Percentiles rank a stretch among this genome's conserved stretches.
Conservation (phyloP, 2,797 vertebrate species). For the Scolopax rusticola region DNA sequence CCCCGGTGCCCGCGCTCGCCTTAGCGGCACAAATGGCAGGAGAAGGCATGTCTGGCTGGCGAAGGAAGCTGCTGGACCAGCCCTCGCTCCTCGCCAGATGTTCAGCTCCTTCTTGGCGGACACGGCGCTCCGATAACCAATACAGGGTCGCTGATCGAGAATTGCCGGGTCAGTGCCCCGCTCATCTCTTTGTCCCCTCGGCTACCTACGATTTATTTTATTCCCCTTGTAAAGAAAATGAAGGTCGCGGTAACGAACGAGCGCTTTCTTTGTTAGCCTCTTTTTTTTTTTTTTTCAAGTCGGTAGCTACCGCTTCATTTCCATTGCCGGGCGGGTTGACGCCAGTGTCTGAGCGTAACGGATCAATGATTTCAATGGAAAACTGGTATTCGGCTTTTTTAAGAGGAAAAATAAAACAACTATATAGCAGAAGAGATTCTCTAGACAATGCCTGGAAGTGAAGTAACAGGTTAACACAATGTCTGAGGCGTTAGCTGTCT, state of each 20-base stretch:
- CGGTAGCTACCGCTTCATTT: neutral
- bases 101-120: neutral
- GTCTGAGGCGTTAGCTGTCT: neutral
- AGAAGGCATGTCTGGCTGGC: neutral
- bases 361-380: neutral
- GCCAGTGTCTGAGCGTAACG: neutral
- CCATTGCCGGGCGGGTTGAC: neutral
- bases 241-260: slow-evolving; percentile 51
- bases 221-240: slow-evolving; percentile 39
- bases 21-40: neutral
- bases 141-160: neutral
- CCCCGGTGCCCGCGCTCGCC: neutral
- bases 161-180: neutral
- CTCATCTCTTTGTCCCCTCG: slow-evolving; percentile 1
- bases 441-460: slow-evolving; percentile 43
- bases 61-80: neutral
- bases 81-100: slow-evolving; percentile 25
- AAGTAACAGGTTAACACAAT: slow-evolving; percentile 82
- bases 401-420: neutral
- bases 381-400: neutral
- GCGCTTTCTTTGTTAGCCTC: slow-evolving; percentile 17
- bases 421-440: neutral
- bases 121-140: neutral
- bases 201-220: slow-evolving; percentile 37
- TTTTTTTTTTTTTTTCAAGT: neutral